Evolutionary conservation across 2,113 vertebrate species (phyloP), one percentile per base, ranked within the genome.

Genomic region (Phylloscopus whistleri): DNA sequence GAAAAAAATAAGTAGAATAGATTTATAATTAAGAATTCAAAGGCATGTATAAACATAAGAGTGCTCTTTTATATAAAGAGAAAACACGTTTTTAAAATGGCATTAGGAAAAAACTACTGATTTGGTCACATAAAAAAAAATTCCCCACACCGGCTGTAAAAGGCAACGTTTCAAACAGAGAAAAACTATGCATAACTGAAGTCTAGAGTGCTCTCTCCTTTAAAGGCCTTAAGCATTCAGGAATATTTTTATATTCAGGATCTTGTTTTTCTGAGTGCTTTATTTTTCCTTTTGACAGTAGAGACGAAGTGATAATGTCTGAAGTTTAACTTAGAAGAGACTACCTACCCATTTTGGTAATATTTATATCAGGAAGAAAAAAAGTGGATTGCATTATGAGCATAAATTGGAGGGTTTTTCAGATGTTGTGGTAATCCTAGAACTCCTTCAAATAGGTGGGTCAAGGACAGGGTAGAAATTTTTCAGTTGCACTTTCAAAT

Each of bases 321-420:
- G 73, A 69, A 80, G 63, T 37, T 7, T 16, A 49, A 59, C 23
- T 49, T 49, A 39, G 19, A 91, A 56, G 13, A 39, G 6, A 56
- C 16, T 62, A 48, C 5, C 37, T 55, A 35, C 9, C 3, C 9
- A 4, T 78, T 74, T 82, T 70, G 2, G 9, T 64, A 53, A 26
- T 39, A 43, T 70, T 74, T 70, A 23, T 27, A 13, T 10, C 3
- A 67, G 20, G 7, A 80, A 69, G 23, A n/a, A 58, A 62, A 84
- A 37, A 35, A 13, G 4, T 6, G 1, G 1, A 17, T 33, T 2
- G 1, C 51, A 52, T 79, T 63, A 58, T 12, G 11, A 63, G 9
- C 31, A 20, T 27, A 66, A 84, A 2, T 51, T 73, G 17, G 7
- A 7, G 8, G 1, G 39, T 86, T 70, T 83, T 83, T 72, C 53